These are phyloP conservation scores for Ecdyonurus torrentis DNA, from an alignment of 2,888 invertebrate species.

Conservation along the genomic window DNA sequence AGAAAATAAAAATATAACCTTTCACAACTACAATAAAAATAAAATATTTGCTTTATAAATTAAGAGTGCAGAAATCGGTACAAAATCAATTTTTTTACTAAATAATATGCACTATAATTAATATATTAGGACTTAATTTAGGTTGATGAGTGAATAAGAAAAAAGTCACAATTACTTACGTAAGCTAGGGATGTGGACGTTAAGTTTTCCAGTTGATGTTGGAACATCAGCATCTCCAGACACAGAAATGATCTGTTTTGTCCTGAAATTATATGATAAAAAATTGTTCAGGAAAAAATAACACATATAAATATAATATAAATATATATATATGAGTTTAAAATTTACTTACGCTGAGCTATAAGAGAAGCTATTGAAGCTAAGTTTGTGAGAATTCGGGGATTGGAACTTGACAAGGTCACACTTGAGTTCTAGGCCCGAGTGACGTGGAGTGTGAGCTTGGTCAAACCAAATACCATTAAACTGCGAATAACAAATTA, in stretches of 20 bases:
- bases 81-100: too few relatives aligned
- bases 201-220: not conserved
- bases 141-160: too few relatives aligned
- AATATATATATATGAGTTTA: not conserved
- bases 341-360: not conserved
- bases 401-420: not conserved
- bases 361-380: not conserved
- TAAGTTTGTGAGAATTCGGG: not conserved
- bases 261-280: not conserved
- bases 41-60: too few relatives aligned
- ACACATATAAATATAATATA: not conserved
- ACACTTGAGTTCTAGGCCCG: not conserved
- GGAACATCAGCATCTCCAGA: not conserved
- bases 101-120: too few relatives aligned
- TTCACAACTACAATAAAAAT: too few relatives aligned
- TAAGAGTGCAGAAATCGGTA: too few relatives aligned
- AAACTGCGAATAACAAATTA: too few relatives aligned
- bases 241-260: not conserved
- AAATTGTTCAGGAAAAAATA: not conserved
- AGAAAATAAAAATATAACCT: too few relatives aligned
- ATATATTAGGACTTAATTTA: too few relatives aligned
- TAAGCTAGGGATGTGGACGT: not conserved
- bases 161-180: too few relatives aligned
- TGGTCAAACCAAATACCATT: not conserved
- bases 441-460: not conserved